Base-by-base conservation (phyloP, 2,113 vertebrate genomes). In the Cathartes aura region DNA sequence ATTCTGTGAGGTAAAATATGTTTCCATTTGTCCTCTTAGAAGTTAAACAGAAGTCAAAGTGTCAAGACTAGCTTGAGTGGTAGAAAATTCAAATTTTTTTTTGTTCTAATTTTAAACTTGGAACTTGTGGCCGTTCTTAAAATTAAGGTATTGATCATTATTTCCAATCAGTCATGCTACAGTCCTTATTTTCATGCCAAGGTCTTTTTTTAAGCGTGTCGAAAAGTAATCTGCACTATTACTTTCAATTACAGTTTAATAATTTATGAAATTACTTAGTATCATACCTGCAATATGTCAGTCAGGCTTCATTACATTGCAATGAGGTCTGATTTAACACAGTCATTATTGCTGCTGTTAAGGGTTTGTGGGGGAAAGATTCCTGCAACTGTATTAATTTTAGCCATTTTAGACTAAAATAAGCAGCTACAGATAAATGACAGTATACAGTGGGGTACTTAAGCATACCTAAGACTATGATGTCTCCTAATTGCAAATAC, bases 221-320 rank as follows among this genome's bases (percentile, higher is more conserved):
- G 30, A 95, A 97, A 97, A 86, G 94, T 94, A 98, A 98, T 96
- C 97, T 96, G 84, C 94, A 88, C 95, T 98, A 98, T 98, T 98
- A 97, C 95, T 98, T 98, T 97, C 98, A 98, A 98, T 98, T 98
- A 97, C 94, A 82, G 80, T 93, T 98, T 97, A 98, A 98, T 98
- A 98, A 98, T 98, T 98, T 98, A 98, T 97, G 94, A 98, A 98
- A 98, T 98, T 98, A 98, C 96, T 97, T 96, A 94, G 98, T 90
- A 98, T 96, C 97, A 96, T 97, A 98, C 98, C 98, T 98, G 95
- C 96, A 97, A 96, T 98, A 98, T 98, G 98, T 98, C 97, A 95
- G 97, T 98, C 96, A 98, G 96, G 97, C 97, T 95, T 97, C 98
- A 98, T 98, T 98, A 98, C 98, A 95, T 97, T 97, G 83, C 96